Evolutionary conservation across 2,888 invertebrate genomes (phyloP).

Genomic region (Chrysina gloriosa): DNA sequence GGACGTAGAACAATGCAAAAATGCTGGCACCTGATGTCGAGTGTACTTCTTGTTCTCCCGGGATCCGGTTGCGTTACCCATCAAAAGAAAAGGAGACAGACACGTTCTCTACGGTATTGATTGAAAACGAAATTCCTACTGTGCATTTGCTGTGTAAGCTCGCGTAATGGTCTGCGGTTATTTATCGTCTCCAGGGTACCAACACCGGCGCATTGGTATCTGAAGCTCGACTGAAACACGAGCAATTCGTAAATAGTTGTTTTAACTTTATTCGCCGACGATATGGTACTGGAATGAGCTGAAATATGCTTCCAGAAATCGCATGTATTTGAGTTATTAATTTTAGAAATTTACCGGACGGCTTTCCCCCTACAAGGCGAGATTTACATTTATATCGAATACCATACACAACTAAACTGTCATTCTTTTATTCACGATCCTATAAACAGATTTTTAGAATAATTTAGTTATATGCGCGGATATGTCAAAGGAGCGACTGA

Average conservation of each 20-base stretch:
- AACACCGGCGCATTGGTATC: not conserved
- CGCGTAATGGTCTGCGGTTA: conserved; percentile 36
- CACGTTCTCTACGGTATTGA: conserved; percentile 40
- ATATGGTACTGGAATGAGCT: not conserved
- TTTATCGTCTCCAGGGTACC: conserved; percentile 27
- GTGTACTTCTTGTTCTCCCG: conserved; percentile 45
- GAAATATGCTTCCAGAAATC: not conserved
- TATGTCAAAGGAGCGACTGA: no score
- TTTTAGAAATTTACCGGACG: no score
- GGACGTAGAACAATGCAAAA: conserved; percentile 23
- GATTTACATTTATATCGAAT: no score
- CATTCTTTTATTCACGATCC: no score
- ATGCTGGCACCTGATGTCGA: not conserved
- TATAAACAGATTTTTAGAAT: no score
- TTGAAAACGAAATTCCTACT: conserved; percentile 42
- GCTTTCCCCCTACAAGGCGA: no score
- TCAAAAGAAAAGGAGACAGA: conserved; percentile 13
- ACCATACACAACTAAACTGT: no score
- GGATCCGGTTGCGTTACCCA: conserved; percentile 52
- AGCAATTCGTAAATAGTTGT: not conserved
- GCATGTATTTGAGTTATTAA: not conserved
- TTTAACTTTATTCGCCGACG: not conserved
- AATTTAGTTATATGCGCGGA: no score
- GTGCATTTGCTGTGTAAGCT: conserved; percentile 36
- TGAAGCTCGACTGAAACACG: not conserved